These are phyloP conservation scores for Eupsilia transversa DNA, from an alignment of 2,888 invertebrate genomes.

Conservation along the genomic window DNA sequence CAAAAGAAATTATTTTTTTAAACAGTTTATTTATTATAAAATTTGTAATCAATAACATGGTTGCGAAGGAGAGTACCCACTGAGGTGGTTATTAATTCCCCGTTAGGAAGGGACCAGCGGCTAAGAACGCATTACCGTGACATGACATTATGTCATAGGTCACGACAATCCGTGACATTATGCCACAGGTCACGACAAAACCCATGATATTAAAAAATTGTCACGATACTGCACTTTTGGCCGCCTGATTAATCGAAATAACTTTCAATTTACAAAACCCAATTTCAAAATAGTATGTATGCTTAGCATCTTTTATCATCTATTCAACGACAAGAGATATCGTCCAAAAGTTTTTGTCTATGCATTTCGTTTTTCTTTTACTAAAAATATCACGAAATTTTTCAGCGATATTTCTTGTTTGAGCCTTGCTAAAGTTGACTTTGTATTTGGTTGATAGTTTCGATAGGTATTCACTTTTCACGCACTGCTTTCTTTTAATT, in stretches of 20 bases:
- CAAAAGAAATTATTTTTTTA: background rate
- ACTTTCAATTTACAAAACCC: constrained; percentile 57
- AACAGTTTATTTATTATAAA: constrained; percentile 12
- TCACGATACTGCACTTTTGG: constrained; percentile 3
- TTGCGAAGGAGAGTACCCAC: constrained; percentile 25
- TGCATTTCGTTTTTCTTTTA: constrained; percentile 31
- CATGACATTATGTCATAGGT: constrained; percentile 13
- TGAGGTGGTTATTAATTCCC: constrained; percentile 37
- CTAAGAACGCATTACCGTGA: background rate
- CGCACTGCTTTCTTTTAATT: background rate
- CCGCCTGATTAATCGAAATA: constrained; percentile 34
- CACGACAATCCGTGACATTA: background rate
- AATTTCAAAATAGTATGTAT: constrained; percentile 33
- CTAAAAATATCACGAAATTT: constrained; percentile 10
- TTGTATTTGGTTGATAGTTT: background rate
- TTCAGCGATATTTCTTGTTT: constrained; percentile 31
- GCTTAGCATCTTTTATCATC: constrained; percentile 14
- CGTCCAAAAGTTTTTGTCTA: constrained; percentile 34
- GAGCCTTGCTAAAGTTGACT: constrained; percentile 7
- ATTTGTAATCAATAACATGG: constrained; percentile 34
- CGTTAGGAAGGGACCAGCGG: constrained; percentile 41
- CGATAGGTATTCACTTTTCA: background rate
- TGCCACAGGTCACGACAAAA: constrained; percentile 1
- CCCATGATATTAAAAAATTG: background rate
- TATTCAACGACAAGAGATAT: constrained; percentile 34